Evolutionary conservation across 2,888 invertebrate species (phyloP).

Genomic region (Lepidonotus clava): DNA sequence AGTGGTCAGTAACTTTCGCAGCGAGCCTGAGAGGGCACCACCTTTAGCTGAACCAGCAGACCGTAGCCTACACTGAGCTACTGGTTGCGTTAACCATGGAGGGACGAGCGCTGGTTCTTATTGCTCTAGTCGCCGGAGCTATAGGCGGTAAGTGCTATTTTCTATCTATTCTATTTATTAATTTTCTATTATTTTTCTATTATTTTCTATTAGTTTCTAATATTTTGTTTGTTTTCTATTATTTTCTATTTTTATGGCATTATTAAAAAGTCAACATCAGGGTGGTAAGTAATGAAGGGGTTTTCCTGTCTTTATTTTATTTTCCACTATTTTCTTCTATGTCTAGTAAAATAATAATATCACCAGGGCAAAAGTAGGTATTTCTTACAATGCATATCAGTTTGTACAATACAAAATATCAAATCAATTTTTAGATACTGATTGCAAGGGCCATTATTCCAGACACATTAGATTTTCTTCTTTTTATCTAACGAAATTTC

Average conservation of each 20-base stretch:
- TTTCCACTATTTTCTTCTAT: neutral
- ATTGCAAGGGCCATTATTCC: too few relatives aligned
- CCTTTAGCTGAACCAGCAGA: conserved; percentile 11
- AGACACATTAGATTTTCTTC: too few relatives aligned
- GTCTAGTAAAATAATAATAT: neutral
- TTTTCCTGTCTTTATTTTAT: neutral
- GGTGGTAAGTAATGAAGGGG: neutral
- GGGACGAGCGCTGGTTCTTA: conserved; percentile 31
- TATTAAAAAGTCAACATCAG: too few relatives aligned
- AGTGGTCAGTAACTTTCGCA: neutral
- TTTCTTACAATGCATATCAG: neutral
- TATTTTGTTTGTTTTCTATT: too few relatives aligned
- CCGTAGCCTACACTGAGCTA: conserved; percentile 31
- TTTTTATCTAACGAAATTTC: too few relatives aligned
- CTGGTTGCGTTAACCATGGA: conserved; percentile 38
- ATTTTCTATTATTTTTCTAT: neutral
- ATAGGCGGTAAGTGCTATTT: neutral
- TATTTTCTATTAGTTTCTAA: too few relatives aligned
- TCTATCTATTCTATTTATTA: neutral
- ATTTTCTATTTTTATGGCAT: too few relatives aligned
- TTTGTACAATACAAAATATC: too few relatives aligned
- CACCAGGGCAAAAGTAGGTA: too few relatives aligned
- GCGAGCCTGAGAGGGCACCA: neutral
- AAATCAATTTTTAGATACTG: too few relatives aligned
- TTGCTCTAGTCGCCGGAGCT: conserved; percentile 16